A percentile compares a stretch with the other conserved stretches of the same genome.
Evolutionary conservation across 2,888 invertebrate genomes (phyloP).

Genomic region (Thereva nobilitata): DNA sequence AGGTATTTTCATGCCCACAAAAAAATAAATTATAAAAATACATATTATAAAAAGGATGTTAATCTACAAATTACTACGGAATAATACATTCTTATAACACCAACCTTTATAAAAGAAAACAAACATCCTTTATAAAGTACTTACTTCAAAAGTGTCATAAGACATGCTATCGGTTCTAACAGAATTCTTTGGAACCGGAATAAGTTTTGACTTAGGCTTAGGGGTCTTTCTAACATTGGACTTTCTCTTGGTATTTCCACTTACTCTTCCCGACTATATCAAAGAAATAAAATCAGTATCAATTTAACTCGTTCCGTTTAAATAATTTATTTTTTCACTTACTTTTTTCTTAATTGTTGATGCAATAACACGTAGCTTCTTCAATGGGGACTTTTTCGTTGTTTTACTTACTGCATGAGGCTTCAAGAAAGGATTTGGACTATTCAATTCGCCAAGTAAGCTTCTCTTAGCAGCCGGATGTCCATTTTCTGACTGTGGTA

Average conservation of each 20-base stretch:
- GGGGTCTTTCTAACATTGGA: slow-evolving; percentile 37
- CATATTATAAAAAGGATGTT: no score
- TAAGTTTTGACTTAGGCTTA: slow-evolving; percentile 34
- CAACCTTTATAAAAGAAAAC: no score
- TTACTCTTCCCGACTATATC: slow-evolving; percentile 44
- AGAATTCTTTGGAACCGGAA: slow-evolving; percentile 18
- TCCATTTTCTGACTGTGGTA: slow-evolving; percentile 35
- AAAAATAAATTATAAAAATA: no score
- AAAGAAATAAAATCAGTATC: slow-evolving; percentile 11
- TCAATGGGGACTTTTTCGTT: slow-evolving; percentile 46
- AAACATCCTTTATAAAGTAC: background rate
- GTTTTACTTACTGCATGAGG: slow-evolving; percentile 38
- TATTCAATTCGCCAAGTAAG: slow-evolving; percentile 48
- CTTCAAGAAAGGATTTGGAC: slow-evolving; percentile 43
- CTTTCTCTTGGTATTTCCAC: slow-evolving; percentile 44
- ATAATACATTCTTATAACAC: no score
- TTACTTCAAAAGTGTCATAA: slow-evolving; percentile 43
- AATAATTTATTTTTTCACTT: background rate
- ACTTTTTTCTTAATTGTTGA: slow-evolving; percentile 49
- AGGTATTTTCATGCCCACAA: no score
- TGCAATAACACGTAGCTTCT: slow-evolving; percentile 49
- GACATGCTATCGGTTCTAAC: slow-evolving; percentile 35
- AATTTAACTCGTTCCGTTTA: background rate
- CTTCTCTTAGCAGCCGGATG: slow-evolving; percentile 51
- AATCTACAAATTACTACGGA: no score